Evolutionary conservation across 2,888 invertebrate genomes (phyloP), one percentile per base, ranked within the genome.

Genomic region (Callimorpha dominula): DNA sequence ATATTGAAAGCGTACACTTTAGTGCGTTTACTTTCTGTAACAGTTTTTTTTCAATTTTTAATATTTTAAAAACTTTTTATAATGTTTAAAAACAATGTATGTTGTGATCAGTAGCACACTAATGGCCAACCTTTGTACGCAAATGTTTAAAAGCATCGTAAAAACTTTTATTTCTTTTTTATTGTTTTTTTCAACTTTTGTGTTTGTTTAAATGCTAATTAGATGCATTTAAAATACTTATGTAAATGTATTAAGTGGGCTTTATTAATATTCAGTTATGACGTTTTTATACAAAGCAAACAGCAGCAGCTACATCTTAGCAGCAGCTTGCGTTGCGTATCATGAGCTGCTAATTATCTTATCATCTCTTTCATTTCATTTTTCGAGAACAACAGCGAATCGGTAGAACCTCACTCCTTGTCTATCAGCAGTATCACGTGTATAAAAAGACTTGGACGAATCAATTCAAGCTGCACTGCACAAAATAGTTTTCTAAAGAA

Each of bases 121-220:
- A 62, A 49, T 46, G 20, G 43, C 17, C n/a, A 52, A 64, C 46
- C n/a, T 42, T 50, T 64, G 64, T 50, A 42, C 12, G 52, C 43
- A 43, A 43, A 68, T 70, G 3, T 46, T 70, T 64, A 43, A 70
- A 43, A 31, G 50, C 64, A 54, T 50, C 54, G 54, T 70, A 15
- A 52, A 54, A 54, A 43, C 11, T 64, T 70, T 20, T 52, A 52
- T 64, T 43, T 46, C 20, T 15, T 70, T 69, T 64, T 70, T 70
- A 70, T 64, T 42, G 11, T 42, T 42, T 46, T 52, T 52, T 62
- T 63, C 8, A 20, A 70, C 12, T 20, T 64, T 70, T 62, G 20
- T 71, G 31, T 31, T 31, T 50, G 49, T 43, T 66, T 52, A 50
- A 67, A 65, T 31, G 40, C 50, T 17, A 65, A 65, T 50, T 50